These are phyloP conservation scores for Pyrrhia umbra DNA, from an alignment of 2,888 invertebrate species.

Conservation along the genomic window DNA sequence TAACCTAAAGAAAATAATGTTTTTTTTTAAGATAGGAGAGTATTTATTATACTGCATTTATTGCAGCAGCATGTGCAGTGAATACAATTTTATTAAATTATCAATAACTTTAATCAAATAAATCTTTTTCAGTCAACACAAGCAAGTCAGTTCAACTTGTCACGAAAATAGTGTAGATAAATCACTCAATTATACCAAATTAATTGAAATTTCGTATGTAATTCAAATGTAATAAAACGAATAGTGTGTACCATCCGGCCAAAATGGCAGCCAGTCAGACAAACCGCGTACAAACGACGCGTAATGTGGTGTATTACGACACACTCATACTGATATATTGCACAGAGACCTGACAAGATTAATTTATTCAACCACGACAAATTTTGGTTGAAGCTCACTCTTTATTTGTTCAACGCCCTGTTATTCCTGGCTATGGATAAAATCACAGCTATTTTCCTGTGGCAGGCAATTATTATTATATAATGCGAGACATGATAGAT, in stretches of 20 bases:
- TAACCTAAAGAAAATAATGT: no score
- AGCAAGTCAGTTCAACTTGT: not conserved
- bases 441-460: not conserved
- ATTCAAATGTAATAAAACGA: constrained; percentile 18
- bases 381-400: constrained; percentile 42
- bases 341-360: constrained; percentile 65
- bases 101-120: not conserved
- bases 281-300: constrained; percentile 66
- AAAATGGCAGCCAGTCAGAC: constrained; percentile 52
- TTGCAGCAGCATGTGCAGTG: no score
- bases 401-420: constrained; percentile 44
- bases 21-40: no score
- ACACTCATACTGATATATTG: constrained; percentile 70
- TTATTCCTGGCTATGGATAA: not conserved
- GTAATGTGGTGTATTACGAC: constrained; percentile 68
- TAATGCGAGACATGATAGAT: no score
- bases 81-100: not conserved
- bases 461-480: no score
- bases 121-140: not conserved
- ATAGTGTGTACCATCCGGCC: constrained; percentile 18
- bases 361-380: constrained; percentile 60
- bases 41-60: not conserved
- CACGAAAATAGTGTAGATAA: not conserved
- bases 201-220: constrained; percentile 12
- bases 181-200: constrained; percentile 1